A percentile compares a stretch with the other conserved stretches of the same genome.
Conservation (phyloP, 2,797 vertebrate genomes). For the Rhabdophis nuchalis region DNA sequence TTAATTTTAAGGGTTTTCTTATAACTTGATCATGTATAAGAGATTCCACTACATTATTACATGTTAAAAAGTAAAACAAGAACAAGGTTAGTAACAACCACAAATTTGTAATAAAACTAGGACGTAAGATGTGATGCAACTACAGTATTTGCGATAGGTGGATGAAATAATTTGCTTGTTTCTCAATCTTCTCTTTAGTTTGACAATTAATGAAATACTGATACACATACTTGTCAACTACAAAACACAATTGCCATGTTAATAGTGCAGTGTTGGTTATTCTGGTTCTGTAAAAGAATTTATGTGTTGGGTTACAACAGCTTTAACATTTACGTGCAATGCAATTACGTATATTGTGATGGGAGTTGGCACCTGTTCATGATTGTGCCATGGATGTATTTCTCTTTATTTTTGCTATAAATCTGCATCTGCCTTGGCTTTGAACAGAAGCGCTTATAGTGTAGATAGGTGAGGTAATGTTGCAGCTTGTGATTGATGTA, state of each 20-base stretch:
- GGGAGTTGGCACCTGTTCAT: background rate
- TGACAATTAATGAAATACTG: background rate
- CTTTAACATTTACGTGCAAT: background rate
- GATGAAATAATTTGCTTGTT: background rate
- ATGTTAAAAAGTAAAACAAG: background rate
- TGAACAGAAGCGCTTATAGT: background rate
- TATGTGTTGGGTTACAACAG: background rate
- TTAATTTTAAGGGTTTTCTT: background rate
- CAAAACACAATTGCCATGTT: background rate
- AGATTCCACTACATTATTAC: background rate
- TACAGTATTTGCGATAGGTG: background rate
- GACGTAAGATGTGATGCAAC: background rate
- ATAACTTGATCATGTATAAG: background rate
- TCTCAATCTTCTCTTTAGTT: background rate
- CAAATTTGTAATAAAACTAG: background rate
- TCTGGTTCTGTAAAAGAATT: background rate
- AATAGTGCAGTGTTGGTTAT: constrained; percentile 4
- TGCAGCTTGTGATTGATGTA: background rate
- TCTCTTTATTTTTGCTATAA: background rate
- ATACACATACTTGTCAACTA: background rate
- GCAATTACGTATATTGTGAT: background rate
- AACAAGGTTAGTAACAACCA: background rate
- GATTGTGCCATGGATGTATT: background rate
- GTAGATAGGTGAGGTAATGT: background rate
- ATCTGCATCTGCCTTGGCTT: background rate